A percentile compares a stretch with the other conserved stretches of the same genome.
These are phyloP conservation scores for Nephrocerus scutellatus DNA, from an alignment of 2,888 invertebrate species.

Conservation along the genomic window DNA sequence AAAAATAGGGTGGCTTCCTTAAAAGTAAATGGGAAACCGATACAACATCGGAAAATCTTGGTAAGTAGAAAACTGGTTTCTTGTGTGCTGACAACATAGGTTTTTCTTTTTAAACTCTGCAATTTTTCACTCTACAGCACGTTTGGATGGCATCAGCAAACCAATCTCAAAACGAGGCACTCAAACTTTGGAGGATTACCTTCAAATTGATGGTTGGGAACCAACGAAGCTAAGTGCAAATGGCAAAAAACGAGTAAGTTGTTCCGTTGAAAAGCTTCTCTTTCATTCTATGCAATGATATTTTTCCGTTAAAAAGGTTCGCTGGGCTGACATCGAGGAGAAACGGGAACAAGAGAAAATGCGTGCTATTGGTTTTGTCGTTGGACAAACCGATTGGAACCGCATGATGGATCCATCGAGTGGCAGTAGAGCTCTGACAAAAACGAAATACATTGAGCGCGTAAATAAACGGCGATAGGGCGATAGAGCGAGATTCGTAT, in stretches of 20 bases:
- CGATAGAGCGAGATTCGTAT: no score
- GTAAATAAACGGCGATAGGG: constrained; percentile 44
- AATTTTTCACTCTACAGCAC: no score
- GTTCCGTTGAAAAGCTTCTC: not conserved
- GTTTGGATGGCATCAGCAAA: constrained; percentile 83
- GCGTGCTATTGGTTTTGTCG: constrained; percentile 92
- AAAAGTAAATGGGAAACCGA: constrained; percentile 84
- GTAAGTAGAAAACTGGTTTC: constrained; percentile 54
- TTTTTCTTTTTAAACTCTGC: no score
- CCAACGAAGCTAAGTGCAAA: constrained; percentile 53
- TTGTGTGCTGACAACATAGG: not conserved
- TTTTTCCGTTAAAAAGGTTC: constrained; percentile 59
- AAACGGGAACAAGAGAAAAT: constrained; percentile 84
- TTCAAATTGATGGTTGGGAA: constrained; percentile 71
- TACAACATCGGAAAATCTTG: constrained; percentile 70
- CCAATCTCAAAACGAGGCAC: constrained; percentile 52
- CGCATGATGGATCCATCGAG: constrained; percentile 88
- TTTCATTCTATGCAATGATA: constrained; percentile 8
- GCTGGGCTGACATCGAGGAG: constrained; percentile 97
- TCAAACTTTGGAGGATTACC: constrained; percentile 85
- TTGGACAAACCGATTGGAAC: constrained; percentile 94
- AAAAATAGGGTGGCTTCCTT: constrained; percentile 42
- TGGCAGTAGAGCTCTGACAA: constrained; percentile 82
- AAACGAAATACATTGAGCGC: constrained; percentile 84
- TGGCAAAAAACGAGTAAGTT: constrained; percentile 83